phyloP scores from a whole-genome alignment of 64 coral and sea anemone genomes.

The Acropora yongei region DNA sequence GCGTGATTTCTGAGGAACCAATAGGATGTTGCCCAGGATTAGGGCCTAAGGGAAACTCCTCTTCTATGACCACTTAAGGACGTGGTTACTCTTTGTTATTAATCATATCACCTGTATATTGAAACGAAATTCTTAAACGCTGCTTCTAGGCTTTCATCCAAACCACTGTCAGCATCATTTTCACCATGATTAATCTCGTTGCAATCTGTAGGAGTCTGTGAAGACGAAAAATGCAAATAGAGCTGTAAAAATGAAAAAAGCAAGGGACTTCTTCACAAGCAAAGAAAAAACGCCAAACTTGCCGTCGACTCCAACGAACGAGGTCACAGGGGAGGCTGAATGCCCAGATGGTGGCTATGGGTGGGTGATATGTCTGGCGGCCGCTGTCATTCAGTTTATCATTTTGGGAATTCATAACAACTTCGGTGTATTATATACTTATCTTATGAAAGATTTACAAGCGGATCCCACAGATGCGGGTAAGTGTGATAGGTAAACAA shows the following conservation, averaged over 20 bases:
- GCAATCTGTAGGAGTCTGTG: not conserved
- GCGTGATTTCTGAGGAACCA: not conserved
- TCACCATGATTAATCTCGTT: too few relatives aligned
- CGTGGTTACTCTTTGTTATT: too few relatives aligned
- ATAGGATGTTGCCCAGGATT: not conserved
- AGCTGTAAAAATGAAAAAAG: slow-evolving; percentile 12
- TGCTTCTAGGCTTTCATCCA: too few relatives aligned
- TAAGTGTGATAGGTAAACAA: not conserved
- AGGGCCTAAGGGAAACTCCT: not conserved
- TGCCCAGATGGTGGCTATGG: slow-evolving; percentile 63
- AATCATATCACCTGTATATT: too few relatives aligned
- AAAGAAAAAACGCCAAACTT: not conserved
- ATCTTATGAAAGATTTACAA: slow-evolving; percentile 46
- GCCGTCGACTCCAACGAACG: not conserved
- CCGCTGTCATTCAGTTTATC: slow-evolving; percentile 42
- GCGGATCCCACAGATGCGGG: slow-evolving; percentile 35
- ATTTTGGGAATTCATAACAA: slow-evolving; percentile 60
- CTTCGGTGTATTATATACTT: slow-evolving; percentile 45
- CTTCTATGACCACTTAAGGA: not conserved
- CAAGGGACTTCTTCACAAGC: not conserved
- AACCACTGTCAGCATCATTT: too few relatives aligned
- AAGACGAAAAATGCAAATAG: not conserved
- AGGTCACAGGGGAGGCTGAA: not conserved
- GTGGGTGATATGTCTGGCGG: slow-evolving; percentile 44
- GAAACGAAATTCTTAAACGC: too few relatives aligned